Percentiles rank a stretch among this genome's conserved stretches.
These are phyloP conservation scores for Cyprinella venusta DNA, from an alignment of 2,797 vertebrate genomes.

Conservation along the genomic window DNA sequence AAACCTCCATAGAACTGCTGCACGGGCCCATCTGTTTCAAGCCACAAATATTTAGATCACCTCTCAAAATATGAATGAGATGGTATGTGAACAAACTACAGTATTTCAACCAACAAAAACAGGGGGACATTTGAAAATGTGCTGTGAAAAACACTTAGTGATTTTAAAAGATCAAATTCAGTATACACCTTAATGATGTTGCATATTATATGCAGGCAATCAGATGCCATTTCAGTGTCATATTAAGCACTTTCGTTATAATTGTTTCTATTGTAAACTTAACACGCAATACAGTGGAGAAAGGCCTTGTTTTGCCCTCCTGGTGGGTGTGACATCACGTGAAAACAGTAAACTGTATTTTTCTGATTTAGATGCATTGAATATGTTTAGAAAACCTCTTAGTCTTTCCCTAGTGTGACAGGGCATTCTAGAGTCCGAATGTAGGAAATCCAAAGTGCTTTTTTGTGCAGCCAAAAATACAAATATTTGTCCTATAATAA, in stretches of 20 bases:
- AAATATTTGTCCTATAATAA: background rate
- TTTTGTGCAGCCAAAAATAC: background rate
- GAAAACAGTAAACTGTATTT: too few species aligned
- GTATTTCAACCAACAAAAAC: background rate
- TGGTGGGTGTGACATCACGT: too few species aligned
- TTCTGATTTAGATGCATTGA: background rate
- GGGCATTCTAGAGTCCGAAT: background rate
- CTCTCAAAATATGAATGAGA: background rate
- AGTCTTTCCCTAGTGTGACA: background rate
- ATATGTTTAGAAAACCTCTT: background rate
- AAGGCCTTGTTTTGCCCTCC: too few species aligned
- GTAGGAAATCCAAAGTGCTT: background rate
- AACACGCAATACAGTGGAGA: accelerated
- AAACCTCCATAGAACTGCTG: background rate
- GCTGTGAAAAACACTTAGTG: background rate
- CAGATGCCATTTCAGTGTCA: too few species aligned
- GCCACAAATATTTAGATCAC: background rate
- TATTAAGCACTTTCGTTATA: too few species aligned
- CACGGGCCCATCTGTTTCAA: background rate
- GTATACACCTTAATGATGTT: background rate
- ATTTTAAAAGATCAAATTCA: too few species aligned
- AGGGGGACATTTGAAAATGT: background rate
- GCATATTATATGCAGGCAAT: background rate
- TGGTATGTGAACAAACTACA: background rate
- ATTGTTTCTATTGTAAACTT: too few species aligned